phyloP scores from a whole-genome alignment of 2,888 invertebrate genomes.

The Hartigia nigra region DNA sequence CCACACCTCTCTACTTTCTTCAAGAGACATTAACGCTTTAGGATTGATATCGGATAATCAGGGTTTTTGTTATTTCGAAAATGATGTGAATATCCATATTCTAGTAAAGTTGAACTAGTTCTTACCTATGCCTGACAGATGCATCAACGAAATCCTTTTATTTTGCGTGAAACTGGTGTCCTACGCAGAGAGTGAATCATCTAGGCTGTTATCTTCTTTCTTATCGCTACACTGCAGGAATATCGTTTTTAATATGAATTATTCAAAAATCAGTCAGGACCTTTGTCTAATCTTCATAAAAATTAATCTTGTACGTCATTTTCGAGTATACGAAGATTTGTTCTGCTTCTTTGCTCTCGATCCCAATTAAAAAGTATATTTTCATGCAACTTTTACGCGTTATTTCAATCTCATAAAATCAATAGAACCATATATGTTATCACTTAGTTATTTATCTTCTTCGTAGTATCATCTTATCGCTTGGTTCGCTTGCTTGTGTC shows the following conservation, averaged over 20 bases:
- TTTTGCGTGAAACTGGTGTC: neutral
- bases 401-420: neutral
- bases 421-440: neutral
- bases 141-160: neutral
- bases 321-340: neutral
- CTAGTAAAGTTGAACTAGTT: neutral
- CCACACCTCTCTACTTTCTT: slow-evolving; percentile 2
- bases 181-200: neutral
- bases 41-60: neutral
- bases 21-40: neutral
- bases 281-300: neutral
- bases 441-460: neutral
- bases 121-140: neutral
- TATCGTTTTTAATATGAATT: neutral
- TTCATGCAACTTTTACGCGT: neutral
- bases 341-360: neutral
- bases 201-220: neutral
- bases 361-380: neutral
- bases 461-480: neutral
- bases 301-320: neutral
- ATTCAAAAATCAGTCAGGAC: neutral
- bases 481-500: neutral
- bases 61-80: neutral
- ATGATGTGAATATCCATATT: neutral
- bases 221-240: neutral